Evolutionary conservation across 2,113 vertebrate species (phyloP), one percentile per base, ranked within the genome.

Genomic region (Leuciscus idus): DNA sequence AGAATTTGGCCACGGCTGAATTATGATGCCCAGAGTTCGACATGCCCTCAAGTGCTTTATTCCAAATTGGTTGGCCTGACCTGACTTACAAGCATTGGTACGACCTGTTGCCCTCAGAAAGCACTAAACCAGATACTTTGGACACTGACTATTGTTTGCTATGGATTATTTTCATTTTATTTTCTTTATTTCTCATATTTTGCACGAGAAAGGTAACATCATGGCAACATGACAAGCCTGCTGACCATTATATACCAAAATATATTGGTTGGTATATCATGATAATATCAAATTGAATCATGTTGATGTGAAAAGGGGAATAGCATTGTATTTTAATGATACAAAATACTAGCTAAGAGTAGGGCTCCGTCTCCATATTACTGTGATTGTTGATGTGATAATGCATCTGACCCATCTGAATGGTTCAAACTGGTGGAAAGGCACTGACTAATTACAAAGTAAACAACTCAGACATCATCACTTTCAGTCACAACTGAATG

Each of bases 71-170:
- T 8, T 77, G 13, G 46, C 48, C 74, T 76, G 26, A 7, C 15
- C 43, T 52, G 48, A 52, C 74, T 52, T 15, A 0, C 48, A 76
- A 52, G 6, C 28, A 9, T 48, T 50, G 46, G 12, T 6, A 52
- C 13, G 73, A 76, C 12, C 73, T 76, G 73, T 76, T 76, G 46
- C 43, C 43, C 74, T 55, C 74, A 30, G 28, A 77, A 77, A 10
- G 28, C 7, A 52, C 48, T 55, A 26, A 48, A 75, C 23, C 11
- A 48, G 43, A 74, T 26, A 48, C 23, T 8, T 48, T 43, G 43
- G 39, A 26, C 12, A 74, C 23, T 28, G 26, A 48, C 55, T 74
- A 74, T 48, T 1, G 3, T 74, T 74, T 15, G 11, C 5, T 7
- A 26, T 74, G 11, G 26, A 74, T 74, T 30, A 55, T 70, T 70